Conservation (phyloP, 2,888 invertebrate genomes). For the Synergus japonicus region DNA sequence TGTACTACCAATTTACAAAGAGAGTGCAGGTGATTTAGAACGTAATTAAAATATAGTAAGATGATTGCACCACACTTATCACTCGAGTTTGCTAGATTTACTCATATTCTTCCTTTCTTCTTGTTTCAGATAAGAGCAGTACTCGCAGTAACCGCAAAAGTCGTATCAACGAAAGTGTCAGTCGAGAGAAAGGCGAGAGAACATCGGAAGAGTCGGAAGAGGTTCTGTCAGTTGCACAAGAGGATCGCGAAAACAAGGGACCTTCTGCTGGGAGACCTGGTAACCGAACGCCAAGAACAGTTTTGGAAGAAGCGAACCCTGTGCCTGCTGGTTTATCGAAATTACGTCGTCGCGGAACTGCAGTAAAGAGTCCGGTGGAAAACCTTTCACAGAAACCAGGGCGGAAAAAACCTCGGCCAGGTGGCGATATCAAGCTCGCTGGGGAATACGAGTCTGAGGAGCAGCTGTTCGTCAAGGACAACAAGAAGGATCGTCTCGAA, state of each 20-base stretch:
- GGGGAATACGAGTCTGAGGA: constrained; percentile 42
- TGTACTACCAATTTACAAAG: background rate
- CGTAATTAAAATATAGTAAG: background rate
- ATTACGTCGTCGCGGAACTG: constrained; percentile 67
- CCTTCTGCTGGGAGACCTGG: constrained; percentile 68
- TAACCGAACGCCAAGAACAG: constrained; percentile 67
- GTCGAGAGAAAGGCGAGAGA: constrained; percentile 67
- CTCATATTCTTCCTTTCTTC: constrained; percentile 29
- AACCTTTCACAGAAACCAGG: constrained; percentile 63
- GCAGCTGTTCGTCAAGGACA: constrained; percentile 32
- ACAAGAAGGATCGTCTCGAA: constrained; percentile 43
- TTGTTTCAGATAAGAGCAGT: constrained; percentile 71
- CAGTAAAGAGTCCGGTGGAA: constrained; percentile 64
- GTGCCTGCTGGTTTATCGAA: constrained; percentile 67
- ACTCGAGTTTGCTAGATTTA: background rate
- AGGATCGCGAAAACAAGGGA: constrained; percentile 75
- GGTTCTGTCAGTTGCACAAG: constrained; percentile 66
- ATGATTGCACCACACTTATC: background rate
- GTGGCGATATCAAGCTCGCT: constrained; percentile 22
- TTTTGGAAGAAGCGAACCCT: constrained; percentile 72
- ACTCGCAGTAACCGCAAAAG: constrained; percentile 69
- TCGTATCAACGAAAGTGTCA: constrained; percentile 69
- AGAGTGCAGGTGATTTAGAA: background rate
- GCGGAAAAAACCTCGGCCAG: constrained; percentile 59
- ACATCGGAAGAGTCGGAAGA: constrained; percentile 50